These are phyloP conservation scores for Phrynosoma platyrhinos DNA, from an alignment of 2,113 vertebrate genomes.

Conservation along the genomic window DNA sequence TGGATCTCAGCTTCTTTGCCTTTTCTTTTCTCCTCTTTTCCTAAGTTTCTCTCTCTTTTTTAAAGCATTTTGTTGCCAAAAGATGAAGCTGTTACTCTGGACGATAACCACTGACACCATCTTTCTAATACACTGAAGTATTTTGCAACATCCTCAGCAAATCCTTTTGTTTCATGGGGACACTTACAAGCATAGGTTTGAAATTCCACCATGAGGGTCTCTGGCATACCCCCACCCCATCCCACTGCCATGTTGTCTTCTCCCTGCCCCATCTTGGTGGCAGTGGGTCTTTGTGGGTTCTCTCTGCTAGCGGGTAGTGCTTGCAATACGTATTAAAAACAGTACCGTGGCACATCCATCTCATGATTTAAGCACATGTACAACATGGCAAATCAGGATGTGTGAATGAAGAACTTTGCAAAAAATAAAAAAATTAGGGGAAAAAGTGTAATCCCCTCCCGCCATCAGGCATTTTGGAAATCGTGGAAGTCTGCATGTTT, in stretches of 20 bases:
- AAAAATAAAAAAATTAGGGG: not conserved
- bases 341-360: slow-evolving; percentile 70
- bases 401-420: slow-evolving; percentile 34
- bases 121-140: slow-evolving; percentile 66
- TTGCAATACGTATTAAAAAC: slow-evolving; percentile 67
- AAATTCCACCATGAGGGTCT: not conserved
- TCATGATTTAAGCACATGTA: slow-evolving; percentile 40
- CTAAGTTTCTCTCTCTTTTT: slow-evolving; percentile 55
- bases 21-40: slow-evolving; percentile 58
- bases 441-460: too few relatives aligned
- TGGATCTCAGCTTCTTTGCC: slow-evolving; percentile 65
- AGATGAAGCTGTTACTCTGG: slow-evolving; percentile 61
- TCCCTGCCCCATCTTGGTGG: too few relatives aligned
- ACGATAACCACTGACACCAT: slow-evolving; percentile 62
- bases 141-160: slow-evolving; percentile 72
- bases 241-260: too few relatives aligned
- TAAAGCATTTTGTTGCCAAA: slow-evolving; percentile 58
- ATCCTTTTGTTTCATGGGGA: slow-evolving; percentile 55
- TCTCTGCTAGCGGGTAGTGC: not conserved
- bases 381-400: not conserved
- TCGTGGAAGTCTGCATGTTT: slow-evolving; percentile 29
- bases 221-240: not conserved
- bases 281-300: not conserved
- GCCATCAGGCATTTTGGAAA: not conserved
- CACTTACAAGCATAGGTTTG: slow-evolving; percentile 40